phyloP scores from a whole-genome alignment of 2,888 invertebrate genomes.

The Antheraea yamamai region DNA sequence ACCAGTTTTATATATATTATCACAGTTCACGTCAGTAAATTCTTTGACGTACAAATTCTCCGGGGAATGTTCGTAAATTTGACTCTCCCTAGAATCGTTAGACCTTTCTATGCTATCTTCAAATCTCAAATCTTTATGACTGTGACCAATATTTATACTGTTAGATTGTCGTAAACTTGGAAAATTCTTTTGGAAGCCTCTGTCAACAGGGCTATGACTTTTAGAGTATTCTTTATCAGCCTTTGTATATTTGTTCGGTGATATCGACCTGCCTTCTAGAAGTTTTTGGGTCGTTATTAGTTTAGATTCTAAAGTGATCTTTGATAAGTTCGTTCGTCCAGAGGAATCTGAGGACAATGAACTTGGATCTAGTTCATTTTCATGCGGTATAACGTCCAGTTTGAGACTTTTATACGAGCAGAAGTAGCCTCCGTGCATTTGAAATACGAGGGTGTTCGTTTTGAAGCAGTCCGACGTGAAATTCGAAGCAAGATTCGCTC shows the following conservation, averaged over 20 bases:
- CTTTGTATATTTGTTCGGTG: constrained; percentile 62
- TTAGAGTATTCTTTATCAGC: constrained; percentile 73
- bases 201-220: constrained; percentile 75
- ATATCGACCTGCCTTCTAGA: constrained; percentile 69
- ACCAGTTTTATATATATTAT: constrained; percentile 50
- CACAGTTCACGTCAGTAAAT: constrained; percentile 58
- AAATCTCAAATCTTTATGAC: constrained; percentile 46
- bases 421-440: constrained; percentile 94
- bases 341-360: constrained; percentile 73
- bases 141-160: constrained; percentile 60
- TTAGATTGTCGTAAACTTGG: constrained; percentile 58
- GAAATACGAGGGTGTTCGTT: constrained; percentile 90
- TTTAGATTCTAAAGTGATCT: constrained; percentile 63
- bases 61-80: constrained; percentile 74
- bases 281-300: constrained; percentile 55
- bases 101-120: constrained; percentile 43
- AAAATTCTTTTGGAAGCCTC: constrained; percentile 66
- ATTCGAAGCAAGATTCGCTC: constrained; percentile 85
- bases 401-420: constrained; percentile 83
- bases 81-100: constrained; percentile 32
- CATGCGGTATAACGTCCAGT: constrained; percentile 74
- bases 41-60: constrained; percentile 67
- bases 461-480: constrained; percentile 86
- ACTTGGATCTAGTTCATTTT: constrained; percentile 69
- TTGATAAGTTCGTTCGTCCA: constrained; percentile 61